Evolutionary conservation across 2,888 invertebrate genomes (phyloP).

Genomic region (Oscheius myriophilus): DNA sequence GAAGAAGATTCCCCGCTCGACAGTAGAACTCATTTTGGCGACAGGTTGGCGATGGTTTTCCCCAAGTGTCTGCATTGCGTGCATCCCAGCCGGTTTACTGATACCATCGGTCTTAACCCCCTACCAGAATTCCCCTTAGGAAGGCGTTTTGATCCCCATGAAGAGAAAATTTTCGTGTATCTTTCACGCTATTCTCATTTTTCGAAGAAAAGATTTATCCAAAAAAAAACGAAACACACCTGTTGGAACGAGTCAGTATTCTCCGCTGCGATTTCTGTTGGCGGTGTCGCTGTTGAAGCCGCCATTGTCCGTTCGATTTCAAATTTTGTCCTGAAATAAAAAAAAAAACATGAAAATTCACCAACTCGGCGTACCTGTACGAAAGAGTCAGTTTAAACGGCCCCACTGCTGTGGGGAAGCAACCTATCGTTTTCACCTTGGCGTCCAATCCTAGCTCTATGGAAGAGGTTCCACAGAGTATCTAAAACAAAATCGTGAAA

Average conservation of each 20-base stretch:
- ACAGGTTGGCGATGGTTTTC: no score
- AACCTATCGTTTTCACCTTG: slow-evolving; percentile 19
- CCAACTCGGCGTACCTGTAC: slow-evolving; percentile 18
- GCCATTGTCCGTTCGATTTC: slow-evolving; percentile 35
- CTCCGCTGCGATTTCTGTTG: slow-evolving; percentile 9
- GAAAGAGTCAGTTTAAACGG: slow-evolving; percentile 19
- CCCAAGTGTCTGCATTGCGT: no score
- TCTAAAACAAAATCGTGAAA: slow-evolving; percentile 21
- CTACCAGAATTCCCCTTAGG: no score
- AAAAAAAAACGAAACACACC: slow-evolving; percentile 13
- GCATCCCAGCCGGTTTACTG: no score
- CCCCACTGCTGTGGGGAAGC: slow-evolving; percentile 16
- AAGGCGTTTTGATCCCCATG: no score
- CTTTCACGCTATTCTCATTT: no score
- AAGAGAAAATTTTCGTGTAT: no score
- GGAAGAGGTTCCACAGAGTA: slow-evolving; percentile 21
- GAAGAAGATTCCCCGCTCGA: no score
- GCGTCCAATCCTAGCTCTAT: slow-evolving; percentile 34
- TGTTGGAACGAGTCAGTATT: slow-evolving; percentile 35
- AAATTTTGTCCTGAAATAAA: slow-evolving; percentile 32
- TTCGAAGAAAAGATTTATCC: no score
- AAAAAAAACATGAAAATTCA: neutral
- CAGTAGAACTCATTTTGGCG: no score
- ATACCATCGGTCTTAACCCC: no score
- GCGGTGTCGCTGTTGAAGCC: slow-evolving; percentile 1